Percentiles rank a stretch among this genome's conserved stretches.
These are phyloP conservation scores for Rhinella marina DNA, from an alignment of 2,797 vertebrate genomes.

Conservation along the genomic window DNA sequence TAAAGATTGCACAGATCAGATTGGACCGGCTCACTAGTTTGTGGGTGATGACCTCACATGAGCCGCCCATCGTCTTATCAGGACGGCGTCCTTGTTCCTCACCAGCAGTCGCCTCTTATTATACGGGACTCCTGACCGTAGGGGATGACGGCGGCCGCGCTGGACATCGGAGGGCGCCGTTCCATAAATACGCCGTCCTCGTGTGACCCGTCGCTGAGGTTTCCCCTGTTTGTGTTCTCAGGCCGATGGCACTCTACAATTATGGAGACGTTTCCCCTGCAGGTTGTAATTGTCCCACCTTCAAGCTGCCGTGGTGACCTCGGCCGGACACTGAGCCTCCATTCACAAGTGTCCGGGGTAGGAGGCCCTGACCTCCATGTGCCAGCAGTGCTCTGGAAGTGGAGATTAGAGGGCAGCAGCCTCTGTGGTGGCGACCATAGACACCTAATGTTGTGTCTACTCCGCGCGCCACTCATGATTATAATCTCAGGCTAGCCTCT, in stretches of 20 bases:
- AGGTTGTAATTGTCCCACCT: constrained; percentile 62
- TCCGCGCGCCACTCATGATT: too few species aligned
- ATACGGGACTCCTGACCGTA: not conserved
- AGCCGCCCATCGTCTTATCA: too few species aligned
- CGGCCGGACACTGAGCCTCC: not conserved
- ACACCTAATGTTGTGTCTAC: constrained; percentile 20
- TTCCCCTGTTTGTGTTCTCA: constrained; percentile 66
- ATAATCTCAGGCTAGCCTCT: too few species aligned
- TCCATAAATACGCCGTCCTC: constrained; percentile 55
- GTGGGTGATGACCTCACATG: too few species aligned
- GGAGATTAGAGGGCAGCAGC: constrained; percentile 4
- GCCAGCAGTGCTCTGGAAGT: not conserved
- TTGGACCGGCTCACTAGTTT: too few species aligned
- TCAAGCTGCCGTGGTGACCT: constrained; percentile 16
- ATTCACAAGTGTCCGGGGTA: not conserved
- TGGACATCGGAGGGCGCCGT: constrained; percentile 16
- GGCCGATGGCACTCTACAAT: constrained; percentile 63
- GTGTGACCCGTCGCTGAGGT: constrained; percentile 61
- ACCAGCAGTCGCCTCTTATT: too few species aligned
- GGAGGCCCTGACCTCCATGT: not conserved
- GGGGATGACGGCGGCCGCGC: not conserved
- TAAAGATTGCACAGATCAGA: too few species aligned
- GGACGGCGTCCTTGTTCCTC: too few species aligned
- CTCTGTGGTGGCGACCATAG: not conserved
- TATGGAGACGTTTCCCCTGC: constrained; percentile 46